Conservation (phyloP, 2,888 invertebrate genomes). For the Diloba caeruleocephala region DNA sequence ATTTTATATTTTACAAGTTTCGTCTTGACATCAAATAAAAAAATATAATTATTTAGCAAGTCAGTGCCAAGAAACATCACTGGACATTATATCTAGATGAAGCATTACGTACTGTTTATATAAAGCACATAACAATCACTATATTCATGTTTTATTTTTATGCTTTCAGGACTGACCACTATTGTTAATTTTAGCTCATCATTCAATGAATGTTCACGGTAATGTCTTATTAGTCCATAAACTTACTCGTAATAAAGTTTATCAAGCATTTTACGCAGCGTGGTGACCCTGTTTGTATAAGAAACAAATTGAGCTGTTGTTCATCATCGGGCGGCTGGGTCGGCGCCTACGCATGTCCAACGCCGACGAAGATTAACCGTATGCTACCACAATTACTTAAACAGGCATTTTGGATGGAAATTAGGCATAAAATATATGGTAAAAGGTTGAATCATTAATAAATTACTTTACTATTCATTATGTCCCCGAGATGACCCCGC, state of each 20-base stretch:
- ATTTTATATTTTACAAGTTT: background rate
- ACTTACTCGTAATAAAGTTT: conserved; percentile 3
- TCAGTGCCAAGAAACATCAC: too few relatives aligned
- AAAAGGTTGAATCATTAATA: conserved; percentile 6
- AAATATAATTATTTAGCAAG: too few relatives aligned
- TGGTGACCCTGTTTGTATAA: conserved; percentile 63
- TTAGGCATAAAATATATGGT: conserved; percentile 29
- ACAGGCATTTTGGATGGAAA: conserved; percentile 32
- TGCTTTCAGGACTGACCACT: too few relatives aligned
- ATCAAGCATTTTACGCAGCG: conserved; percentile 21
- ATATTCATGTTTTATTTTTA: too few relatives aligned
- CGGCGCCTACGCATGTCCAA: conserved; percentile 66
- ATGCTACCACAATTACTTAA: conserved; percentile 55
- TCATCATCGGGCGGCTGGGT: conserved; percentile 55
- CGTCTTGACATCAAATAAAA: too few relatives aligned
- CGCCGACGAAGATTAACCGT: conserved; percentile 43
- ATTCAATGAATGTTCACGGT: conserved; percentile 1
- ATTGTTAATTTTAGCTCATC: too few relatives aligned
- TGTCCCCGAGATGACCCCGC: too few relatives aligned
- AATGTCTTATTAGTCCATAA: conserved; percentile 7
- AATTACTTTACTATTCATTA: conserved; percentile 11
- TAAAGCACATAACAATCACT: too few relatives aligned
- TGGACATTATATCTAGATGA: too few relatives aligned
- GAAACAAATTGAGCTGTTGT: conserved; percentile 75
- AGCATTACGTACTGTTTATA: too few relatives aligned